Percentiles rank a stretch among this genome's conserved stretches.
Evolutionary conservation across 2,888 invertebrate genomes (phyloP).

Genomic region (Lymantria monacha): DNA sequence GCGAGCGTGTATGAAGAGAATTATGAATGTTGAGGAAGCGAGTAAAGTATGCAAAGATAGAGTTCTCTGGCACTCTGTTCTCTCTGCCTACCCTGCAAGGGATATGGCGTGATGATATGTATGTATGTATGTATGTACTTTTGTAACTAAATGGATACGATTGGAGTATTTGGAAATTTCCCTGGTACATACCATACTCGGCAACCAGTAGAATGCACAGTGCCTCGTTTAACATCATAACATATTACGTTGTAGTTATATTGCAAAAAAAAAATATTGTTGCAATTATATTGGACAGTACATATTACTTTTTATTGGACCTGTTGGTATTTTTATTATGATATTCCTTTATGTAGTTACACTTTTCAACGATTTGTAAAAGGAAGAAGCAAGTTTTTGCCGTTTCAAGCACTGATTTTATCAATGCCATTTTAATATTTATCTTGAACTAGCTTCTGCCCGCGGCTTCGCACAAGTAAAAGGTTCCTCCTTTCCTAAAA

Average conservation of each 20-base stretch:
- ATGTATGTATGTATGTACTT: too few species aligned
- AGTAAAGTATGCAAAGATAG: too few species aligned
- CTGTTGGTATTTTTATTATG: conserved; percentile 27
- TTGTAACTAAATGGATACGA: too few species aligned
- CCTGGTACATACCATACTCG: conserved; percentile 50
- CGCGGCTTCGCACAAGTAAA: too few species aligned
- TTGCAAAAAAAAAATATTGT: conserved; percentile 20
- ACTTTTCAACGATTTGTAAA: conserved; percentile 11
- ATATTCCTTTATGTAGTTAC: conserved; percentile 14
- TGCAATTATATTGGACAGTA: conserved; percentile 35
- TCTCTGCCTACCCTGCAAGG: too few species aligned
- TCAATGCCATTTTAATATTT: conserved; percentile 1
- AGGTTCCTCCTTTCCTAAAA: too few species aligned
- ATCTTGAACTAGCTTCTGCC: too few species aligned
- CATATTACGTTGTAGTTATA: conserved; percentile 26
- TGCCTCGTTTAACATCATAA: conserved; percentile 36
- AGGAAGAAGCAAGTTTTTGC: conserved; percentile 9
- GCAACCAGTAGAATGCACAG: conserved; percentile 67
- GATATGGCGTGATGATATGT: too few species aligned
- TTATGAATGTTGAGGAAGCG: too few species aligned
- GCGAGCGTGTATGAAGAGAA: too few species aligned
- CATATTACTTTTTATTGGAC: conserved; percentile 31
- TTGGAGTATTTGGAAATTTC: conserved; percentile 42
- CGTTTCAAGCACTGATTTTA: neutral
- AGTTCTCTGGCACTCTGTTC: too few species aligned